phyloP scores from a whole-genome alignment of 2,113 vertebrate genomes.

The Colossoma macropomum region DNA sequence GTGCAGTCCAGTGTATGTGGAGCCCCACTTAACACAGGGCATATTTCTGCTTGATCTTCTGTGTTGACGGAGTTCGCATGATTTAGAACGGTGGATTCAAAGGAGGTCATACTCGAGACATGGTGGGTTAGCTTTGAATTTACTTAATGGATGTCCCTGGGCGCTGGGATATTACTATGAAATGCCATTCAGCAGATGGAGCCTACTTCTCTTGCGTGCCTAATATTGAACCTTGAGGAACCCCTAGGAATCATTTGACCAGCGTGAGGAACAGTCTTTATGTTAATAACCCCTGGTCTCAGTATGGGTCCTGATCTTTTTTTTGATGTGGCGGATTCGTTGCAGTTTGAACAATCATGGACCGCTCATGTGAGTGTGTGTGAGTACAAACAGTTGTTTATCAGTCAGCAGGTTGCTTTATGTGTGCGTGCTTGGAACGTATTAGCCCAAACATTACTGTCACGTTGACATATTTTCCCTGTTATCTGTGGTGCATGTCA shows the following conservation, averaged over 20 bases:
- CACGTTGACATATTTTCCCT: slow-evolving; percentile 31
- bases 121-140: slow-evolving; percentile 60
- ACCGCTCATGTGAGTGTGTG: slow-evolving; percentile 15
- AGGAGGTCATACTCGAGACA: slow-evolving; percentile 54
- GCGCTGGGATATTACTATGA: slow-evolving; percentile 54
- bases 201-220: slow-evolving; percentile 51
- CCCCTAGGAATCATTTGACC: slow-evolving; percentile 37
- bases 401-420: slow-evolving; percentile 46
- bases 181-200: slow-evolving; percentile 50
- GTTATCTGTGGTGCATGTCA: slow-evolving; percentile 44
- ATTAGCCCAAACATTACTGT: slow-evolving; percentile 1
- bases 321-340: slow-evolving; percentile 18
- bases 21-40: slow-evolving; percentile 66
- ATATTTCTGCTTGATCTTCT: slow-evolving; percentile 58
- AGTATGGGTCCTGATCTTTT: neutral
- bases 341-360: neutral
- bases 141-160: slow-evolving; percentile 58
- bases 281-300: slow-evolving; percentile 12
- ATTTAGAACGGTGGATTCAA: slow-evolving; percentile 52
- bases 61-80: slow-evolving; percentile 55
- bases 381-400: slow-evolving; percentile 23
- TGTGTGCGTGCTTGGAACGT: slow-evolving; percentile 15
- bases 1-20: slow-evolving; percentile 68
- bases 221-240: slow-evolving; percentile 46
- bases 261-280: slow-evolving; percentile 38